Evolutionary conservation across 35 echinoderm and acorn worm genomes (phyloP).

Genomic region (Eucidaris tribuloides): DNA sequence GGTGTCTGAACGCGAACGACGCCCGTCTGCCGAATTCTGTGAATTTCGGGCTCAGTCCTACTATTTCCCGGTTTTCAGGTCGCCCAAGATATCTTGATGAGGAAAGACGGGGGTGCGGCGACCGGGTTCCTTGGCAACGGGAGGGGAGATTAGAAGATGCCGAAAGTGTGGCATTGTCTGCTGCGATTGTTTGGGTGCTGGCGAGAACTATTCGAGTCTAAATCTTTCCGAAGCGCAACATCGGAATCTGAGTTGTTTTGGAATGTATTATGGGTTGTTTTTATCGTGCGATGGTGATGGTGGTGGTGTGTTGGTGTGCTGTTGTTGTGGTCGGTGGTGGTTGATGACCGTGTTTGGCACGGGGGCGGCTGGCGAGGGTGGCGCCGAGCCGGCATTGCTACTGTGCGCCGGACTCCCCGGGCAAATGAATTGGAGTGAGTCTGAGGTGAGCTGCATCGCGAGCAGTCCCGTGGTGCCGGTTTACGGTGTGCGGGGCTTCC

Average conservation of each 20-base stretch:
- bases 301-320: constrained; percentile 13
- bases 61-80: constrained; percentile 14
- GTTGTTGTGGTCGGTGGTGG: background rate
- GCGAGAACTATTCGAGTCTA: constrained; percentile 3
- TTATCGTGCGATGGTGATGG: constrained; percentile 2
- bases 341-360: too few species aligned
- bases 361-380: background rate
- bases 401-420: constrained; percentile 13
- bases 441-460: constrained; percentile 17
- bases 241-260: background rate
- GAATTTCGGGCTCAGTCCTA: constrained; percentile 15
- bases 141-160: background rate
- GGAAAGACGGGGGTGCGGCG: background rate
- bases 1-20: background rate
- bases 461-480: background rate
- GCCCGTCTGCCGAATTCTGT: constrained; percentile 13
- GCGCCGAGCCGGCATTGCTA: background rate
- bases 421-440: too few species aligned
- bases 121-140: constrained; percentile 3
- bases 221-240: background rate
- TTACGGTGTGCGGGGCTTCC: too few species aligned
- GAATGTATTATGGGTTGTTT: background rate
- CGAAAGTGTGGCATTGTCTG: background rate
- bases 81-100: constrained; percentile 1
- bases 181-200: too few species aligned